phyloP scores from a whole-genome alignment of 2,888 invertebrate genomes.

The Tryphoninae sp. region DNA sequence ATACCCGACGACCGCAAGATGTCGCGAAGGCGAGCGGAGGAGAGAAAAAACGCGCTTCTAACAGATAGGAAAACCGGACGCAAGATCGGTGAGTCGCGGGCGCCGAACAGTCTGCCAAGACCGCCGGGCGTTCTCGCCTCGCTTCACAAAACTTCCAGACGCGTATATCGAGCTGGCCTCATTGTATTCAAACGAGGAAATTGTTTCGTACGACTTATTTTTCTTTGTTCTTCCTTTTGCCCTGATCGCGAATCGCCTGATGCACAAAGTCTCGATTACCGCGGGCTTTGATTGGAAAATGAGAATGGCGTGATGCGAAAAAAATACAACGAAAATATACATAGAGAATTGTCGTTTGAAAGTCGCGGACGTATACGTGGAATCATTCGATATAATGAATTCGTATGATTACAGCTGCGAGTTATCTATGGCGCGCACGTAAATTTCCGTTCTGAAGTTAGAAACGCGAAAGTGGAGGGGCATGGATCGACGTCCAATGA shows the following conservation, averaged over 20 bases:
- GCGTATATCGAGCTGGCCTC: not conserved
- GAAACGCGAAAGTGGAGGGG: conserved; percentile 35
- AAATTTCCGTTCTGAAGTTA: conserved; percentile 57
- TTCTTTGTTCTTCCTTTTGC: not conserved
- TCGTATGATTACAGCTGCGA: conserved; percentile 21
- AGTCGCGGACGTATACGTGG: too few relatives aligned
- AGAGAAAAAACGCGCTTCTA: conserved; percentile 24
- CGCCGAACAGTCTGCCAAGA: conserved; percentile 65
- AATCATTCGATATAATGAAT: conserved; percentile 41
- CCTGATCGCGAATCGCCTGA: not conserved
- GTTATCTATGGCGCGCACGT: conserved; percentile 31
- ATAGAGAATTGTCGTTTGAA: not conserved
- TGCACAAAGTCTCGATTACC: conserved; percentile 7
- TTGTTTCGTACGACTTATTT: not conserved
- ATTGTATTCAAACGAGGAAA: conserved; percentile 21
- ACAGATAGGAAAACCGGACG: conserved; percentile 36
- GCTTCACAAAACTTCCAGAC: conserved; percentile 40
- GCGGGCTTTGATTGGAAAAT: conserved; percentile 26
- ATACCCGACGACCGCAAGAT: not conserved
- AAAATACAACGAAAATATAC: not conserved
- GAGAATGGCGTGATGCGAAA: conserved; percentile 26
- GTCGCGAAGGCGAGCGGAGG: not conserved
- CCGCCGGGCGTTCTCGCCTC: conserved; percentile 27
- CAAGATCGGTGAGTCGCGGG: conserved; percentile 48
- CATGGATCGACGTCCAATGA: conserved; percentile 50